These are phyloP conservation scores for Bombus balteatus DNA, from an alignment of 1,140 invertebrate genomes.

Conservation along the genomic window DNA sequence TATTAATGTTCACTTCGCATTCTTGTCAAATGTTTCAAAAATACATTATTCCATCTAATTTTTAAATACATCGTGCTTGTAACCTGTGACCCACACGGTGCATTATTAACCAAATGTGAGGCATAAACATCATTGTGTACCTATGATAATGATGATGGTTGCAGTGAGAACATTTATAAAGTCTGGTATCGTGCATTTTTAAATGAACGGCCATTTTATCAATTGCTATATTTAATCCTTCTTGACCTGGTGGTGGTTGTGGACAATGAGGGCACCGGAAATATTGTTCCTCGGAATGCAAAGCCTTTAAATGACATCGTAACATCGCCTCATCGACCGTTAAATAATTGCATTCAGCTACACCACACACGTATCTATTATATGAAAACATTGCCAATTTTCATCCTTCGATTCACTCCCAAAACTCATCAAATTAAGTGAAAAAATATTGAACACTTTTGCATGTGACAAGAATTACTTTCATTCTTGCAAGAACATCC, in stretches of 20 bases:
- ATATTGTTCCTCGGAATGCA: conserved; percentile 85
- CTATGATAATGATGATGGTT: conserved; percentile 85
- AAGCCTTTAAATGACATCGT: conserved; percentile 87
- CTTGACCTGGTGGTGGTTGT: conserved; percentile 75
- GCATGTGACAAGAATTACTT: not conserved
- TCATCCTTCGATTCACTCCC: not conserved
- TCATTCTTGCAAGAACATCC: not conserved
- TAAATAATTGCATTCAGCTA: conserved; percentile 87
- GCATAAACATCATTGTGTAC: conserved; percentile 37
- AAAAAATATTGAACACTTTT: not conserved
- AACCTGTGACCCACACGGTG: conserved; percentile 1
- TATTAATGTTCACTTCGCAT: not conserved
- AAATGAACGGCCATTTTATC: conserved; percentile 87
- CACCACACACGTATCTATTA: conserved; percentile 86
- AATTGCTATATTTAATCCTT: conserved; percentile 80
- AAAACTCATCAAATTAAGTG: not conserved
- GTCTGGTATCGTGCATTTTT: conserved; percentile 88
- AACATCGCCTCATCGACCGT: conserved; percentile 89
- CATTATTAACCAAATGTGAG: not conserved
- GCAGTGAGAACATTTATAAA: conserved; percentile 88
- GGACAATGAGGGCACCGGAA: conserved; percentile 89
- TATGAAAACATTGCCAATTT: not conserved
- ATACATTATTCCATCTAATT: not conserved
- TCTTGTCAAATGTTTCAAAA: conserved; percentile 61
- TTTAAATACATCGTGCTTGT: not conserved